phyloP scores from a whole-genome alignment of 2,888 invertebrate genomes.

The Mayetiola destructor region DNA sequence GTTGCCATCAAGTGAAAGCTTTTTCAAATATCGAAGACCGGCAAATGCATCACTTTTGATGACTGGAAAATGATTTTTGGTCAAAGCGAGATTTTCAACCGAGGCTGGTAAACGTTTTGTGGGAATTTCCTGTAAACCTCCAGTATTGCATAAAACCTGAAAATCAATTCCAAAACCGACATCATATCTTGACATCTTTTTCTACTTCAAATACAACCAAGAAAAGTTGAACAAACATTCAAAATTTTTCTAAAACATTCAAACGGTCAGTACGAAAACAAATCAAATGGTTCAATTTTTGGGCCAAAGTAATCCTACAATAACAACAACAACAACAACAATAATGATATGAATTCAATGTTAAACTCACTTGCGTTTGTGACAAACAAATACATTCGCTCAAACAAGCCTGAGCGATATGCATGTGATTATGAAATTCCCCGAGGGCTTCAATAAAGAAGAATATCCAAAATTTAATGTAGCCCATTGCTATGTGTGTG shows the following conservation, averaged over 20 bases:
- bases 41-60: slow-evolving; percentile 72
- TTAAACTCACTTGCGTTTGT: slow-evolving; percentile 58
- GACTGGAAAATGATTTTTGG: slow-evolving; percentile 69
- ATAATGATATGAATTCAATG: too few species aligned
- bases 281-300: too few species aligned
- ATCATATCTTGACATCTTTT: too few species aligned
- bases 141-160: slow-evolving; percentile 80
- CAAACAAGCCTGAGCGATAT: slow-evolving; percentile 50
- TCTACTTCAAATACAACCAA: too few species aligned
- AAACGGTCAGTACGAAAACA: too few species aligned
- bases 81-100: slow-evolving; percentile 72
- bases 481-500: slow-evolving; percentile 33
- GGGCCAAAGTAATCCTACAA: too few species aligned
- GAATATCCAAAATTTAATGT: slow-evolving; percentile 25
- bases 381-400: slow-evolving; percentile 74
- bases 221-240: too few species aligned
- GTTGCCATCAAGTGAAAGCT: slow-evolving; percentile 75
- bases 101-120: slow-evolving; percentile 55
- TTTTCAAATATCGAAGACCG: slow-evolving; percentile 62
- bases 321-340: too few species aligned
- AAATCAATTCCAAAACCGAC: slow-evolving; percentile 22
- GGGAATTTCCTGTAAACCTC: slow-evolving; percentile 65
- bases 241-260: too few species aligned
- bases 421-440: slow-evolving; percentile 25
- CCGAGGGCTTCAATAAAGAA: slow-evolving; percentile 21